phyloP scores from a whole-genome alignment of 2,113 vertebrate species.

The Petaurus breviceps region DNA sequence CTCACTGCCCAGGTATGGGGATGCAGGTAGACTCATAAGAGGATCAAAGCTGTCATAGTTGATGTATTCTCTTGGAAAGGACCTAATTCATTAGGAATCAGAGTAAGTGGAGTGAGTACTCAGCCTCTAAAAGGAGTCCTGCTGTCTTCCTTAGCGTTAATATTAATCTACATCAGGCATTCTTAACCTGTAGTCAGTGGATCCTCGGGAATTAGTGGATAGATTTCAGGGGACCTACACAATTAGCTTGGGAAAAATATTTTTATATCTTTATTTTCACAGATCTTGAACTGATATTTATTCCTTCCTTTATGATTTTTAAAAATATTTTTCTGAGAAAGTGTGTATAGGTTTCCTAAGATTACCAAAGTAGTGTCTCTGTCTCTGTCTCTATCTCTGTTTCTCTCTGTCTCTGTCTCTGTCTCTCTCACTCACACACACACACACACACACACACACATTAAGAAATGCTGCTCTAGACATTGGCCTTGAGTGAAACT shows the following conservation, averaged over 20 bases:
- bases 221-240: background rate
- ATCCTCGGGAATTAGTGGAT: background rate
- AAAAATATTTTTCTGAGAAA: background rate
- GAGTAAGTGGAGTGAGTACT: background rate
- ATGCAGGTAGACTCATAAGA: background rate
- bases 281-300: background rate
- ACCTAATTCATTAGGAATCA: background rate
- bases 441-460: background rate
- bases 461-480: background rate
- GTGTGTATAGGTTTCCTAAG: background rate
- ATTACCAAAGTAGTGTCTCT: background rate
- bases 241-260: background rate
- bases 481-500: background rate
- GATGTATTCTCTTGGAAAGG: background rate
- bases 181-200: background rate
- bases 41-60: background rate
- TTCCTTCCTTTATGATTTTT: background rate
- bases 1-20: background rate
- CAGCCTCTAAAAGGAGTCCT: background rate
- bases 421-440: too few relatives aligned
- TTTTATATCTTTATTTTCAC: background rate
- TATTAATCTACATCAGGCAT: background rate
- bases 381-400: too few relatives aligned
- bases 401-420: too few relatives aligned
- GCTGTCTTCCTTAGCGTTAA: background rate